Evolutionary conservation across 2,797 vertebrate genomes (phyloP).

Genomic region (Melanotaenia trifasciata): DNA sequence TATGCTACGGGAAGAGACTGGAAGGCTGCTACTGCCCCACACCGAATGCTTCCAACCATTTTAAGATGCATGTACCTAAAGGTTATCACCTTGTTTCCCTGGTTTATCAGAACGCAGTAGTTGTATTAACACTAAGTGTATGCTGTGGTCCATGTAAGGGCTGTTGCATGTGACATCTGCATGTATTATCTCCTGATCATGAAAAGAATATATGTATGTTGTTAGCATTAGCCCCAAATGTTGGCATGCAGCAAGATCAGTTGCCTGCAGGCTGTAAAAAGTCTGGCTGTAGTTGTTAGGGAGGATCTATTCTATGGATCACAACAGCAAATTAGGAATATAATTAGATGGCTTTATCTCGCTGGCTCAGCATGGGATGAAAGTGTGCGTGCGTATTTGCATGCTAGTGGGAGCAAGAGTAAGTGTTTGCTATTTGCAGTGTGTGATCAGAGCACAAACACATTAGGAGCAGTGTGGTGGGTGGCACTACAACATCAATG

Average conservation of each 20-base stretch:
- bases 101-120: constrained; percentile 33
- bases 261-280: constrained; percentile 51
- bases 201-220: constrained; percentile 34
- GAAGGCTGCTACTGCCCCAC: constrained; percentile 58
- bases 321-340: constrained; percentile 81
- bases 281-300: constrained; percentile 50
- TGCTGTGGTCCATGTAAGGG: constrained; percentile 8
- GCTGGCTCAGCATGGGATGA: constrained; percentile 64
- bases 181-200: constrained; percentile 34
- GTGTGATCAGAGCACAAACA: constrained; percentile 62
- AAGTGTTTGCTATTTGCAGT: constrained; percentile 34
- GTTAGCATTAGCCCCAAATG: constrained; percentile 38
- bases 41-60: constrained; percentile 44
- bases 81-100: constrained; percentile 28
- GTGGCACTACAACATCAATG: constrained; percentile 64
- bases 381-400: constrained; percentile 27
- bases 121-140: constrained; percentile 9
- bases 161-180: constrained; percentile 8
- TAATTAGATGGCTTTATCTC: constrained; percentile 84
- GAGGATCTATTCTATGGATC: constrained; percentile 78
- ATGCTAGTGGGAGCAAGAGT: constrained; percentile 5
- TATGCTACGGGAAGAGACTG: constrained; percentile 73
- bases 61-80: constrained; percentile 31
- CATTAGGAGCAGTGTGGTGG: constrained; percentile 52
- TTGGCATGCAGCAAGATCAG: constrained; percentile 66